Base-by-base conservation (phyloP, 2,888 invertebrate species). In the Dolichomitus sp. region DNA sequence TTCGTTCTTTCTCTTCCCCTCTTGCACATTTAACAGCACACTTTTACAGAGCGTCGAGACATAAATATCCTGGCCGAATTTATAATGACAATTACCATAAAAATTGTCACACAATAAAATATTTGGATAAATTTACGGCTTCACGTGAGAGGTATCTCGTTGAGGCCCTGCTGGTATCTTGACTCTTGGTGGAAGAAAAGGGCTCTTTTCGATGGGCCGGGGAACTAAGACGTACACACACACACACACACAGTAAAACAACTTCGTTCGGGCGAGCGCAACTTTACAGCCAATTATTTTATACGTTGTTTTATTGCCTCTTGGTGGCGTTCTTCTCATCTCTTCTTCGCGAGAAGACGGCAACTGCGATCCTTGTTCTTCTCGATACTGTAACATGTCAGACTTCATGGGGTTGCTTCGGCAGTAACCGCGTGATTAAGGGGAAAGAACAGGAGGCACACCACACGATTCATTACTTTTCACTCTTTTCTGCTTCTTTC, bases 71-170 rank as follows among this genome's bases (percentile, higher is more conserved):
- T 86, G 75, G 80, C 84, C 85, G 88, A 93, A 93, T 93, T 93
- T 93, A 93, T 93, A 93, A 93, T 92, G 92, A 93, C 92, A 91
- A 93, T 93, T 92, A 93, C 92, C 92, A 92, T 93, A 93, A 93
- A 93, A 93, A 93, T 93, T 93, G 93, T 93, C 93, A 89, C 91
- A 91, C 92, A 90, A 93, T 93, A 93, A 93, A 93, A 93, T 93
- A 92, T 92, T 92, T 88, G 88, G 87, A 89, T 87, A 89, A 90
- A 93, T 93, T 93, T 93, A 93, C 89, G 91, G 69, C 57, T 12
- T 69, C 42, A 30, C 68, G 76, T 17, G 59, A 42, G 72, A 77
- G 76, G 77, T 63, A 69, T 70, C 73, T 66, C 52, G 52, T 27
- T 19, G 69, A 66, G 75, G 45, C 69, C 23, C 75, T 11, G 66